These are phyloP conservation scores for Polyploca ridens DNA, from an alignment of 2,888 invertebrate genomes.

Conservation along the genomic window DNA sequence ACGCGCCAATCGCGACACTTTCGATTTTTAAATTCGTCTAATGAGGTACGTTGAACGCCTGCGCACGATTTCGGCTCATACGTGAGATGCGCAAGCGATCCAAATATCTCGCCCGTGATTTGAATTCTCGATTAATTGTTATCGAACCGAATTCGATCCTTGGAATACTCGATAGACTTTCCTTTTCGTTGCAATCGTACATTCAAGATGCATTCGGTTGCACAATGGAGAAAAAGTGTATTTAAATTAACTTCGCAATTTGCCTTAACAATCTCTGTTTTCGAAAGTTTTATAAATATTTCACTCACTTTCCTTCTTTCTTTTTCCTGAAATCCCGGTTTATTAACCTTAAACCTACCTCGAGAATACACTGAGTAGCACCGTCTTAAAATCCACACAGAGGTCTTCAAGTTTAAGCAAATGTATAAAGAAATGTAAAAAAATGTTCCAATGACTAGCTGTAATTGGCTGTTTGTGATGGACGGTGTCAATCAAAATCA, in stretches of 20 bases:
- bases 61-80: constrained; percentile 25
- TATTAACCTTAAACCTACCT: not conserved
- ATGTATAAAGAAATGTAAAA: too few species aligned
- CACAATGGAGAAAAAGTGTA: constrained; percentile 42
- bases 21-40: constrained; percentile 57
- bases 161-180: constrained; percentile 62
- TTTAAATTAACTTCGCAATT: constrained; percentile 26
- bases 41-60: constrained; percentile 29
- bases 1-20: constrained; percentile 58
- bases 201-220: constrained; percentile 52
- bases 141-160: constrained; percentile 37
- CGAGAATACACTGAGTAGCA: not conserved
- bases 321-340: not conserved
- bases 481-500: too few species aligned
- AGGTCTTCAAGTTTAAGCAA: too few species aligned
- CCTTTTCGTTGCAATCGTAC: constrained; percentile 60
- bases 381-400: too few species aligned
- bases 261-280: not conserved
- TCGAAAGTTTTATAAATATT: not conserved
- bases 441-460: too few species aligned
- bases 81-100: constrained; percentile 32
- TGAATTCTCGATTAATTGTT: constrained; percentile 54
- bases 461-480: too few species aligned
- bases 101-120: constrained; percentile 45
- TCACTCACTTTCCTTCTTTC: not conserved